A percentile compares a stretch with the other conserved stretches of the same genome.
Conservation (phyloP, 2,888 invertebrate species). For the Melanostoma mellinum region DNA sequence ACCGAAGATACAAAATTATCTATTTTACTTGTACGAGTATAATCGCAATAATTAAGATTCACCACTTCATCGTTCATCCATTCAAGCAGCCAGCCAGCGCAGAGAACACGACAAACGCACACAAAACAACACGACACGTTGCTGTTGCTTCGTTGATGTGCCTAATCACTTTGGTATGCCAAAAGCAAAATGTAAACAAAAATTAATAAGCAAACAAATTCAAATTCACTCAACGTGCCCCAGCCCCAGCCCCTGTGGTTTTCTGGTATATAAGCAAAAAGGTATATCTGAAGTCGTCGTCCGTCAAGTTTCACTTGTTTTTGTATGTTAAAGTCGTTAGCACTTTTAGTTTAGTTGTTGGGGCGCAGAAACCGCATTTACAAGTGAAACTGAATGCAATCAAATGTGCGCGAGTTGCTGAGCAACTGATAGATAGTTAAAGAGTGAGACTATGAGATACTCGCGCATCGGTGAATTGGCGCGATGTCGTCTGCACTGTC, state of each 20-base stretch:
- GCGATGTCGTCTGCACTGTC: slow-evolving; percentile 56
- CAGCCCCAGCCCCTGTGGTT: slow-evolving; percentile 10
- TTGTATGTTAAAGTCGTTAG: slow-evolving; percentile 48
- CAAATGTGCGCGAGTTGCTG: slow-evolving; percentile 43
- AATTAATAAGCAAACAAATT: slow-evolving; percentile 68
- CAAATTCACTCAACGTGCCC: slow-evolving; percentile 66
- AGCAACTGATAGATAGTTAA: slow-evolving; percentile 46
- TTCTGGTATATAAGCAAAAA: not conserved
- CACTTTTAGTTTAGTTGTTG: slow-evolving; percentile 14
- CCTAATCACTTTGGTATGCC: slow-evolving; percentile 69
- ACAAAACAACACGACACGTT: not conserved
- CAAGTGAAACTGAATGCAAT: slow-evolving; percentile 49
- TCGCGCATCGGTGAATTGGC: slow-evolving; percentile 32
- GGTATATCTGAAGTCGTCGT: not conserved
- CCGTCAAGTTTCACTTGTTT: slow-evolving; percentile 59
- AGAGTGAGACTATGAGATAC: slow-evolving; percentile 33
- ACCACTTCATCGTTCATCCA: slow-evolving; percentile 5
- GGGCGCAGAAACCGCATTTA: not conserved
- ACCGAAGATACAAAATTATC: slow-evolving; percentile 26
- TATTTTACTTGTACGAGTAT: slow-evolving; percentile 18
- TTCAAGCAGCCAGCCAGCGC: not conserved
- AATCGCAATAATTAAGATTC: slow-evolving; percentile 36
- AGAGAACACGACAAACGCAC: not conserved
- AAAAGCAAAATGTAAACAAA: slow-evolving; percentile 65
- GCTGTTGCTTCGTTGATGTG: not conserved